Percentiles rank a stretch among this genome's conserved stretches.
These are phyloP conservation scores for Mobula hypostoma DNA, from an alignment of 2,113 vertebrate species.

Conservation along the genomic window DNA sequence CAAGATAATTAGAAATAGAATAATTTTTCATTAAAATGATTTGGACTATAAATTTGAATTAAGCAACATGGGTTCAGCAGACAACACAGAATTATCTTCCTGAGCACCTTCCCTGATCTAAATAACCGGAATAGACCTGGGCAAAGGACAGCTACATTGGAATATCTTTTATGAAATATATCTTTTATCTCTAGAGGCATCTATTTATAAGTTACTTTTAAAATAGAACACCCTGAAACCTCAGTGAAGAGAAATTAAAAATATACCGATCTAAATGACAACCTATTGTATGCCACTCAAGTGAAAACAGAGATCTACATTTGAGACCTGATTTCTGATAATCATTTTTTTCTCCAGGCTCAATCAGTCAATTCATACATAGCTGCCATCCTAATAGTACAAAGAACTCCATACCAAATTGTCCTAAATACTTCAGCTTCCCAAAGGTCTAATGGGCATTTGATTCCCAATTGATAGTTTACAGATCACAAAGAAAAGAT, in stretches of 20 bases:
- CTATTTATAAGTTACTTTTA: neutral
- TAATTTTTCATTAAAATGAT: neutral
- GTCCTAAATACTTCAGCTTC: neutral
- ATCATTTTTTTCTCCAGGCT: too few relatives aligned
- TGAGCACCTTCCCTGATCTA: neutral
- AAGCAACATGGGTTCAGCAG: neutral
- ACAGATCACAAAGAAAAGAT: neutral
- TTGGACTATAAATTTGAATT: neutral
- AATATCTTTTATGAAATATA: conserved; percentile 4
- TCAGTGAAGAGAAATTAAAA: neutral
- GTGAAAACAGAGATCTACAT: neutral
- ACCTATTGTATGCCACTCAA: neutral
- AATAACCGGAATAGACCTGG: neutral
- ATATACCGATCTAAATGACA: neutral
- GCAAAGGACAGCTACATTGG: neutral
- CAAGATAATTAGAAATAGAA: neutral
- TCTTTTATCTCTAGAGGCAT: neutral
- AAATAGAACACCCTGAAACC: neutral
- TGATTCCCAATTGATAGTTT: neutral
- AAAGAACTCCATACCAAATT: neutral
- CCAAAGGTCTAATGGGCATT: neutral
- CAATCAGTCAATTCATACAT: neutral
- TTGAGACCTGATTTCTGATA: neutral
- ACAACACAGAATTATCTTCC: neutral
- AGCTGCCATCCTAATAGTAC: neutral